Evolutionary conservation across 2,888 invertebrate species (phyloP).

Genomic region (Drosophila picticornis): DNA sequence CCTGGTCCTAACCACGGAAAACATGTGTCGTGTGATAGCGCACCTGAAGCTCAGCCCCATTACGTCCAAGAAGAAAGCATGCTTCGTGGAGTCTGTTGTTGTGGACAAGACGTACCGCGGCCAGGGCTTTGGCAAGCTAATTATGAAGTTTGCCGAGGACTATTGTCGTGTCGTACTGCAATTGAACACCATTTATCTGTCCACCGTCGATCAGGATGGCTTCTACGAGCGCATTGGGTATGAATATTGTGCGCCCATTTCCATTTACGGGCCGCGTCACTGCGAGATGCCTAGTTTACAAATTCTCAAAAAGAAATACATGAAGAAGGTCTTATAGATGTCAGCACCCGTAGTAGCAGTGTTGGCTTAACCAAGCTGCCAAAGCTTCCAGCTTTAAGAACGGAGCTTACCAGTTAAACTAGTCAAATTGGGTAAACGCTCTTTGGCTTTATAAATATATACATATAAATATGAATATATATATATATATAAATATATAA

Average conservation of each 20-base stretch:
- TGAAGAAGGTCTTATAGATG: slow-evolving; percentile 85
- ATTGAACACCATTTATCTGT: slow-evolving; percentile 89
- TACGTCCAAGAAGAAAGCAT: slow-evolving; percentile 89
- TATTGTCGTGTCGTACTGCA: slow-evolving; percentile 89
- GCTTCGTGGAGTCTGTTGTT: slow-evolving; percentile 93
- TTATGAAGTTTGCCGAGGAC: slow-evolving; percentile 91
- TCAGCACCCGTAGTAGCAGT: slow-evolving; percentile 72
- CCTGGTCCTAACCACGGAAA: slow-evolving; percentile 88
- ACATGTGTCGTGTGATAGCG: slow-evolving; percentile 88
- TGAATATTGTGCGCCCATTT: slow-evolving; percentile 88
- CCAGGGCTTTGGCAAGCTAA: slow-evolving; percentile 90
- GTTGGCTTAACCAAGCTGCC: slow-evolving; percentile 49
- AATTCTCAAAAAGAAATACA: slow-evolving; percentile 84
- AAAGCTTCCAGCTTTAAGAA: slow-evolving; percentile 31
- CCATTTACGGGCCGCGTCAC: slow-evolving; percentile 88
- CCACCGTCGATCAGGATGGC: slow-evolving; percentile 90
- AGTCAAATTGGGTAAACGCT: slow-evolving; percentile 69
- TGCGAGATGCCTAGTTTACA: slow-evolving; percentile 84
- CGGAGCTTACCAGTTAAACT: slow-evolving; percentile 57
- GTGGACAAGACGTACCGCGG: slow-evolving; percentile 90
- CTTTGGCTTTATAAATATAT: slow-evolving; percentile 14
- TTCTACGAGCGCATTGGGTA: slow-evolving; percentile 92
- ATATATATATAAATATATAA: slow-evolving; percentile 1
- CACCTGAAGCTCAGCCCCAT: slow-evolving; percentile 92
- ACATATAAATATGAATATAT: neutral